Percentiles rank a stretch among this genome's conserved stretches.
phyloP scores from a whole-genome alignment of 2,888 invertebrate species.

The Drosophila fulvimacula region DNA sequence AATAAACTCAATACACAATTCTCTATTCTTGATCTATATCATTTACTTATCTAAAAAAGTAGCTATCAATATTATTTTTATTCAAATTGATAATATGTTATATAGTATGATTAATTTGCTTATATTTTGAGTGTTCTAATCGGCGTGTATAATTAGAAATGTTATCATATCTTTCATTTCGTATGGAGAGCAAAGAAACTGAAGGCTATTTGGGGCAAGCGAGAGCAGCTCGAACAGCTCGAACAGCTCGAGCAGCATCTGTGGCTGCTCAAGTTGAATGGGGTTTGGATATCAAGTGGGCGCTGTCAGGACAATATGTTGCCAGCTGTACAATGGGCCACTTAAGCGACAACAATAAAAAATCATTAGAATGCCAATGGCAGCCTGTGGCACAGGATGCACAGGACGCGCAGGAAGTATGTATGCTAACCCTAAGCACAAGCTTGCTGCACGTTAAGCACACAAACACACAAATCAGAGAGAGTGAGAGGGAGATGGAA shows the following conservation, averaged over 20 bases:
- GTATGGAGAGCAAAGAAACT: neutral
- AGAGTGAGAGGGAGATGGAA: neutral
- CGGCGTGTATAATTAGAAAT: slow-evolving; percentile 23
- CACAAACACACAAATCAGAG: neutral
- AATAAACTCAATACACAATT: neutral
- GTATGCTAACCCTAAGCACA: slow-evolving; percentile 22
- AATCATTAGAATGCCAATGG: slow-evolving; percentile 76
- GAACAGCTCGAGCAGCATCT: slow-evolving; percentile 12
- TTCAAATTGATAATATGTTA: neutral
- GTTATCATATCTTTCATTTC: slow-evolving; percentile 17
- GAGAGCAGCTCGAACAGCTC: too few species aligned
- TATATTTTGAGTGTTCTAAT: slow-evolving; percentile 5
- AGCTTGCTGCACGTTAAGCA: slow-evolving; percentile 10
- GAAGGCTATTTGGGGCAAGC: slow-evolving; percentile 18
- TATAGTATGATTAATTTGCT: slow-evolving; percentile 2
- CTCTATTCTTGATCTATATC: neutral
- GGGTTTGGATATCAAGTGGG: slow-evolving; percentile 32
- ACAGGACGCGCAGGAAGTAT: slow-evolving; percentile 35
- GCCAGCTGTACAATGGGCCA: slow-evolving; percentile 78
- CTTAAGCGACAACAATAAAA: slow-evolving; percentile 78
- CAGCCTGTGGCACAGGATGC: slow-evolving; percentile 46
- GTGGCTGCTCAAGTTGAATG: slow-evolving; percentile 9
- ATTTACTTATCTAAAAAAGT: neutral
- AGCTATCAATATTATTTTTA: neutral
- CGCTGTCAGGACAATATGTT: slow-evolving; percentile 65